A percentile compares a stretch with the other conserved stretches of the same genome.
Evolutionary conservation across 2,113 vertebrate species (phyloP).

Genomic region (Formicarius rufipectus): DNA sequence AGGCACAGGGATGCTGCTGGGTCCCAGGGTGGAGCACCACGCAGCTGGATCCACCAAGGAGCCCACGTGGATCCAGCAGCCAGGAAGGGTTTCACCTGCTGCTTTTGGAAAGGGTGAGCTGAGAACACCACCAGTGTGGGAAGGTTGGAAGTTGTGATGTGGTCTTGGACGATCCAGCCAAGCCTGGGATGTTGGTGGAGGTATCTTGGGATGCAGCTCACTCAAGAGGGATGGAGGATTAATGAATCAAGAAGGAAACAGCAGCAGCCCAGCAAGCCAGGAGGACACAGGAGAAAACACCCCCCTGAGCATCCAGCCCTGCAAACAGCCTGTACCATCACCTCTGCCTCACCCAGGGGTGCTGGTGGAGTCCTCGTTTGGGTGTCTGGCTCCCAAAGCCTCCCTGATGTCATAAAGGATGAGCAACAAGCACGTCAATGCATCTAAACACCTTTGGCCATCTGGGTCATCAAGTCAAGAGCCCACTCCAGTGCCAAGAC

Average conservation of each 20-base stretch:
- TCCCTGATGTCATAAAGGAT: rapidly evolving
- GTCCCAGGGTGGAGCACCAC: not conserved
- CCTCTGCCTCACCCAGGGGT: not conserved
- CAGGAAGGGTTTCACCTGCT: rapidly evolving
- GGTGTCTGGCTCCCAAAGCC: not conserved
- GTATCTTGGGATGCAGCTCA: not conserved
- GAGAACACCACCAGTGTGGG: rapidly evolving
- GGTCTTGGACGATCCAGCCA: rapidly evolving
- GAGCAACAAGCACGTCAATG: not conserved
- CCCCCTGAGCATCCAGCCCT: not conserved
- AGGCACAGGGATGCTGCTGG: constrained; percentile 24
- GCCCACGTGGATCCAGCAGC: not conserved
- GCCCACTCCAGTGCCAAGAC: rapidly evolving
- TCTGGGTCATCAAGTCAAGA: not conserved
- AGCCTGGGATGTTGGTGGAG: rapidly evolving
- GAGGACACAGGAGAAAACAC: not conserved
- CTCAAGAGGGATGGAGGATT: not conserved
- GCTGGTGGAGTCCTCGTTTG: rapidly evolving
- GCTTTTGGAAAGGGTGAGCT: not conserved
- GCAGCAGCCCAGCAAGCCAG: not conserved
- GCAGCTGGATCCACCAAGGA: not conserved
- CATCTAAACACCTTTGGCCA: not conserved
- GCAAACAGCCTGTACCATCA: not conserved
- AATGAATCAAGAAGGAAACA: not conserved
- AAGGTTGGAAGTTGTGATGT: not conserved